Conservation (phyloP, 2,113 vertebrate species). For the Machaerirhynchus nigripectus region DNA sequence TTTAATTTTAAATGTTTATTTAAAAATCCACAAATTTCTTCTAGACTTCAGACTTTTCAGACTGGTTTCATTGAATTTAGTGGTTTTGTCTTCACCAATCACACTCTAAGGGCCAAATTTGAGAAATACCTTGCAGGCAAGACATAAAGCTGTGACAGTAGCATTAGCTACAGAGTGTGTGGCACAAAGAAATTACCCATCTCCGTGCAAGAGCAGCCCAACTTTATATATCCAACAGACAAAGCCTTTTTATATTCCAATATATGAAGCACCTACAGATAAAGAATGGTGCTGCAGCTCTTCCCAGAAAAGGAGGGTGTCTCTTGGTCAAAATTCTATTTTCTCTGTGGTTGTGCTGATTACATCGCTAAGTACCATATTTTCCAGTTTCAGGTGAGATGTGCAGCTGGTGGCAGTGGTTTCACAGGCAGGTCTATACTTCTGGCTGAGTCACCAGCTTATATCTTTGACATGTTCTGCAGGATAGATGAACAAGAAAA, state of each 20-base stretch:
- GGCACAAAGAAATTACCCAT: neutral
- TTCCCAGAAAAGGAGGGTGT: neutral
- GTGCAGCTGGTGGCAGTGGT: neutral
- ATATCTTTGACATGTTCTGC: neutral
- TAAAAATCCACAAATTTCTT: neutral
- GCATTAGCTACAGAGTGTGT: neutral
- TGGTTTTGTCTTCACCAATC: neutral
- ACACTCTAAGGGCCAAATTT: neutral
- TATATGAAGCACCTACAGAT: neutral
- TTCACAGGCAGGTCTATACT: neutral
- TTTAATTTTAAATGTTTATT: neutral
- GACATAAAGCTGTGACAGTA: neutral
- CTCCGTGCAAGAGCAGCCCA: neutral
- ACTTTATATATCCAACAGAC: neutral
- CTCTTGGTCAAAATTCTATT: neutral
- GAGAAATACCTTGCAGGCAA: neutral
- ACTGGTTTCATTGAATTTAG: neutral
- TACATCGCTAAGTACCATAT: neutral
- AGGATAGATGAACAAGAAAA: neutral
- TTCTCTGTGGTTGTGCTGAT: neutral
- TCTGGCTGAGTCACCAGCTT: neutral
- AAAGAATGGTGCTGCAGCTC: neutral
- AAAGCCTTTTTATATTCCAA: neutral
- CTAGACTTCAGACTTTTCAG: neutral
- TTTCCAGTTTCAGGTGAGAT: neutral